phyloP scores from a whole-genome alignment of 2,797 vertebrate species.

The Danio choprae region DNA sequence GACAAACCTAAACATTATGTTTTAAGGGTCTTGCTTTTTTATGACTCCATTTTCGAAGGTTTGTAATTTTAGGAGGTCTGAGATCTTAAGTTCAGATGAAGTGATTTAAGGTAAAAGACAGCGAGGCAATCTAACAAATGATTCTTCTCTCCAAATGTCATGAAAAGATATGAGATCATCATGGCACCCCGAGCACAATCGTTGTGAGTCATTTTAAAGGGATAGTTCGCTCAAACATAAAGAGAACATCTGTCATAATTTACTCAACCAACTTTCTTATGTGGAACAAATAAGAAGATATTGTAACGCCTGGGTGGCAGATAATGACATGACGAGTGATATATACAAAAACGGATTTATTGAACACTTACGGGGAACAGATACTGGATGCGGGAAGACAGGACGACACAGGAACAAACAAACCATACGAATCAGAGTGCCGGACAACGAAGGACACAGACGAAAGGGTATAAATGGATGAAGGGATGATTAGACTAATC shows the following conservation, averaged over 20 bases:
- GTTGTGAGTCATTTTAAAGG: neutral
- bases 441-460: too few relatives aligned
- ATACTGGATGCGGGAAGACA: too few relatives aligned
- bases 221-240: neutral
- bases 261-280: neutral
- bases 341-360: too few relatives aligned
- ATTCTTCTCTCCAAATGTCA: slow-evolving; percentile 33
- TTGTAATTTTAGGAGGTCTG: slow-evolving; percentile 34
- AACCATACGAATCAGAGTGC: too few relatives aligned
- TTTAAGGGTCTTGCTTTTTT: slow-evolving; percentile 18
- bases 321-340: too few relatives aligned
- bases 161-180: slow-evolving; percentile 40
- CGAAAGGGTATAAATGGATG: too few relatives aligned
- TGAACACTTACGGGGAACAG: too few relatives aligned
- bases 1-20: slow-evolving; percentile 17
- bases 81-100: slow-evolving; percentile 23
- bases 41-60: neutral
- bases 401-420: too few relatives aligned
- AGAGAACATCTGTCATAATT: neutral
- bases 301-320: too few relatives aligned
- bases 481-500: too few relatives aligned
- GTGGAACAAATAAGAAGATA: neutral
- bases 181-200: neutral
- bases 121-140: slow-evolving; percentile 26
- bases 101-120: slow-evolving; percentile 33